These are phyloP conservation scores for Agapornis canus DNA, from an alignment of 2,797 vertebrate genomes.

Conservation along the genomic window DNA sequence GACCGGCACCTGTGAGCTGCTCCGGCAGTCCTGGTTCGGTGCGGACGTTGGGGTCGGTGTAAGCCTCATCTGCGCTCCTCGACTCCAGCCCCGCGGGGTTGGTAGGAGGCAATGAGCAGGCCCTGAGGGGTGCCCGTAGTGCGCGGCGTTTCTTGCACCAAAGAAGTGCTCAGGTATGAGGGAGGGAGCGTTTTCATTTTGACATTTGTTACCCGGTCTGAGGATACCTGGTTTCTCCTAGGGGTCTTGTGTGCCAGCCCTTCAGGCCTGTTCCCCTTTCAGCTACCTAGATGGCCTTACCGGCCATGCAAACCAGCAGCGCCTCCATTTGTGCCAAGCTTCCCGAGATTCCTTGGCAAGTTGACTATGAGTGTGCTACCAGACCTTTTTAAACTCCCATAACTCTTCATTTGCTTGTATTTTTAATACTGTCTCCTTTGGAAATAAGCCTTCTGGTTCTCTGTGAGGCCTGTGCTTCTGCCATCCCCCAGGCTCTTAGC, in stretches of 20 bases:
- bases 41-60: accelerated
- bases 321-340: accelerated
- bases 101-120: accelerated
- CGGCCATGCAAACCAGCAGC: accelerated
- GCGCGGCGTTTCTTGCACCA: accelerated
- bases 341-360: not conserved
- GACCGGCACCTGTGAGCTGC: too few species aligned
- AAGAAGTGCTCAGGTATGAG: not conserved
- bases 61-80: accelerated
- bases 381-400: accelerated
- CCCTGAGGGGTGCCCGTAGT: accelerated
- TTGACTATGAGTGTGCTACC: accelerated
- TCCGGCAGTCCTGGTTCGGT: not conserved
- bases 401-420: not conserved
- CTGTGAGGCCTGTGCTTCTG: not conserved
- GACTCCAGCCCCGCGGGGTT: not conserved
- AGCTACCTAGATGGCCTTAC: not conserved
- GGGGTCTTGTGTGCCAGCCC: not conserved
- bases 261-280: not conserved
- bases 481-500: not conserved
- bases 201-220: accelerated
- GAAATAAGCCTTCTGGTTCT: not conserved
- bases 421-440: not conserved
- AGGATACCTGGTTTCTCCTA: not conserved
- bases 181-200: accelerated